Percentiles rank a stretch among this genome's conserved stretches.
Evolutionary conservation across 2,888 invertebrate species (phyloP).

Genomic region (Ochropleura leucogaster): DNA sequence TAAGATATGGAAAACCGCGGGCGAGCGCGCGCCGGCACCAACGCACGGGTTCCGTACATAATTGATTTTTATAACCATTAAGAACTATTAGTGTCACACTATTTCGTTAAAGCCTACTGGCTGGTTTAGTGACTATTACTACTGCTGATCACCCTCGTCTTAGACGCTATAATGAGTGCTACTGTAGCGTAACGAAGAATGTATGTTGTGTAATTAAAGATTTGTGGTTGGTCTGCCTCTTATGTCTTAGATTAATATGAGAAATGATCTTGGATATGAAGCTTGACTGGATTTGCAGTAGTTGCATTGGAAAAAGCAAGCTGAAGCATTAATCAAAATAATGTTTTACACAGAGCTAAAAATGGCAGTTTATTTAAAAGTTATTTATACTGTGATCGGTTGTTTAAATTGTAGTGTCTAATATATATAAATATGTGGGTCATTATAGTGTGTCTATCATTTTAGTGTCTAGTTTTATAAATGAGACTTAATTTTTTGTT

Average conservation of each 20-base stretch:
- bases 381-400: not conserved
- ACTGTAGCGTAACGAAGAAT: slow-evolving; percentile 1
- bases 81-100: slow-evolving; percentile 46
- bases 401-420: no score
- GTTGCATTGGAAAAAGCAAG: not conserved
- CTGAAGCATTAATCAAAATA: not conserved
- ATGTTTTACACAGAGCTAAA: not conserved
- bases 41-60: slow-evolving; percentile 70
- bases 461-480: no score
- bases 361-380: not conserved
- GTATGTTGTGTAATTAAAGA: slow-evolving; percentile 24
- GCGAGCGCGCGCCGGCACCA: slow-evolving; percentile 69
- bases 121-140: slow-evolving; percentile 13
- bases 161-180: slow-evolving; percentile 7
- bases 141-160: slow-evolving; percentile 21
- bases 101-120: slow-evolving; percentile 34
- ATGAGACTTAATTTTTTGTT: no score
- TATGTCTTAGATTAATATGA: slow-evolving; percentile 2
- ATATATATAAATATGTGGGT: no score
- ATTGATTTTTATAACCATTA: slow-evolving; percentile 69
- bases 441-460: no score
- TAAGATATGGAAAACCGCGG: slow-evolving; percentile 85
- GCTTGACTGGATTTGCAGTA: not conserved
- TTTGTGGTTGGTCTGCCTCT: slow-evolving; percentile 2
- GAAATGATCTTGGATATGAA: not conserved